Conservation (phyloP, 2,888 invertebrate species). For the Diogma glabrata region DNA sequence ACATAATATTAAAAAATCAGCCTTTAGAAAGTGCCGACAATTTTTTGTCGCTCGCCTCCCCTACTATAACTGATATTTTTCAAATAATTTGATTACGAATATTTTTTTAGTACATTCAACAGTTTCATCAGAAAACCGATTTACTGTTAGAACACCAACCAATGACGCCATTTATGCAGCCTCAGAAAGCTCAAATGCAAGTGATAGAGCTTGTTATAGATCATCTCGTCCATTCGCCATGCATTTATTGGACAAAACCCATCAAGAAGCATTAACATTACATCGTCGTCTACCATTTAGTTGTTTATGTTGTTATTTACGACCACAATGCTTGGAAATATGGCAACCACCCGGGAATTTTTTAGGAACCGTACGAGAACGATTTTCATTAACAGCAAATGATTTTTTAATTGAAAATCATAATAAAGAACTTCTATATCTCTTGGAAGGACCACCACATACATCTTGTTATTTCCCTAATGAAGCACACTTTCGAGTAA, state of each 20-base stretch:
- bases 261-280: slow-evolving; percentile 69
- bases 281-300: slow-evolving; percentile 57
- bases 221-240: slow-evolving; percentile 56
- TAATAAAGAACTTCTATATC: slow-evolving; percentile 48
- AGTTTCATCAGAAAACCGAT: slow-evolving; percentile 58
- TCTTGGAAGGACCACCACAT: slow-evolving; percentile 61
- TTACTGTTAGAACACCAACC: slow-evolving; percentile 55
- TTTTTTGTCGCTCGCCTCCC: too few species aligned
- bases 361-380: slow-evolving; percentile 57
- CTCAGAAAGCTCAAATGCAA: slow-evolving; percentile 50
- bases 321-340: slow-evolving; percentile 52
- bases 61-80: background rate
- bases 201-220: slow-evolving; percentile 59
- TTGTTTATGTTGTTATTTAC: slow-evolving; percentile 52
- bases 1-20: too few species aligned
- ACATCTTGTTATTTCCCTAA: slow-evolving; percentile 48
- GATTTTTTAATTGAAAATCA: slow-evolving; percentile 57
- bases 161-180: slow-evolving; percentile 68
- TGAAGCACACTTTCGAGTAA: slow-evolving; percentile 50
- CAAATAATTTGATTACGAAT: slow-evolving; percentile 8
- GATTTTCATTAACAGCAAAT: slow-evolving; percentile 52
- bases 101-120: slow-evolving; percentile 27
- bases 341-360: slow-evolving; percentile 57
- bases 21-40: too few species aligned
- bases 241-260: slow-evolving; percentile 69